These are phyloP conservation scores for Notodonta ziczac DNA, from an alignment of 2,888 invertebrate genomes.

Conservation along the genomic window DNA sequence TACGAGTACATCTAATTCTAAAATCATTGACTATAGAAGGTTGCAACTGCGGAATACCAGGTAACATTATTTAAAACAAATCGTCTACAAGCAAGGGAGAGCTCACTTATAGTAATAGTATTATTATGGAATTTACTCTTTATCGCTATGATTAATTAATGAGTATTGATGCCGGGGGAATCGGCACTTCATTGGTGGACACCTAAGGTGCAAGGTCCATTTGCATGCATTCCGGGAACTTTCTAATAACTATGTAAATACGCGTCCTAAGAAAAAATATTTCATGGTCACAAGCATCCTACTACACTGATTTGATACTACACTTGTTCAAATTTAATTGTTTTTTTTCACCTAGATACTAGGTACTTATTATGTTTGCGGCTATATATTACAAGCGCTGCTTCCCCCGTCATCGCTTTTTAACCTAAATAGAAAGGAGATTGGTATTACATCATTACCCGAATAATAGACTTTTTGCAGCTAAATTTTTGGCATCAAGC, in stretches of 20 bases:
- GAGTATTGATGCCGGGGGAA: slow-evolving; percentile 65
- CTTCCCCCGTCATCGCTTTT: slow-evolving; percentile 57
- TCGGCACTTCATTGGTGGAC: slow-evolving; percentile 42
- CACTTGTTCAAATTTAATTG: neutral
- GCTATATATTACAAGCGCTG: slow-evolving; percentile 40
- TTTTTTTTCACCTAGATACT: slow-evolving; percentile 21
- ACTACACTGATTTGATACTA: neutral
- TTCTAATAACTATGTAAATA: neutral
- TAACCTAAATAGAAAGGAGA: slow-evolving; percentile 76
- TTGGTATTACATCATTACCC: slow-evolving; percentile 70
- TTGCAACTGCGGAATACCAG: slow-evolving; percentile 74
- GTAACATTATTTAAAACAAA: slow-evolving; percentile 78
- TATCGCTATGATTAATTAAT: slow-evolving; percentile 77
- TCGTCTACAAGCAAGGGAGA: slow-evolving; percentile 80
- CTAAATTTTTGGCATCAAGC: slow-evolving; percentile 83
- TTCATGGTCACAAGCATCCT: neutral
- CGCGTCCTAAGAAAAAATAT: neutral
- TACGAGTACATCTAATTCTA: slow-evolving; percentile 78
- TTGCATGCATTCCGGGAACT: neutral
- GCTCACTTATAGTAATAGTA: slow-evolving; percentile 77
- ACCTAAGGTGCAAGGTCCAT: neutral
- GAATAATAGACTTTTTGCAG: slow-evolving; percentile 72
- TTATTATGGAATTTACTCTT: slow-evolving; percentile 82
- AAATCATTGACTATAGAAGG: slow-evolving; percentile 80
- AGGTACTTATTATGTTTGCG: slow-evolving; percentile 24